Evolutionary conservation across 2,113 vertebrate genomes (phyloP), one percentile per base, ranked within the genome.

Genomic region (Noctilio leporinus): DNA sequence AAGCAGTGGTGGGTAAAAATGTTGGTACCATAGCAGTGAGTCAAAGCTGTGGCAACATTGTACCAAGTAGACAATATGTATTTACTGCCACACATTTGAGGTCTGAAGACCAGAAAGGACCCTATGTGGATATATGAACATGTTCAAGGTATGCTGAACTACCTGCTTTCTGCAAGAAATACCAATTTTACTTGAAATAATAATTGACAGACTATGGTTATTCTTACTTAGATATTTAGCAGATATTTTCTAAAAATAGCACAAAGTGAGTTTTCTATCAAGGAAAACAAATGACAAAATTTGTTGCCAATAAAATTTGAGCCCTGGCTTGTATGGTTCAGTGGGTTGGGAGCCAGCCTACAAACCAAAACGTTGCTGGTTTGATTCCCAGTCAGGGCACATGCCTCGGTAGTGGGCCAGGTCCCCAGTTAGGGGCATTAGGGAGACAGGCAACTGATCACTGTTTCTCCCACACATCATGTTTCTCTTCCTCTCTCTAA

Each of bases 231-330:
- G 4, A 33, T 57, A 73, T 53, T 91, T 45, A 83, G 51, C n/a
- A 97, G 69, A 35, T 20, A 81, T n/a, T 76, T 72, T 19, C 30
- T 72, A 38, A 94, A 95, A 88, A 70, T 26, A 81, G 35, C 92
- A 86, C 45, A 89, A 93, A 89, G 65, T n/a, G 22, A 93, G 40
- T 14, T 40, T 53, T 47, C 80, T 24, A 86, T 89, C n/a, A 93
- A 93, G 30, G 45, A 89, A 95, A 95, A 92, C 40, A 92, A 95
- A 94, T 55, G 45, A 78, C 26, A 49, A 80, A 64, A 92, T 57
- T 45, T 83, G 69, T 28, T 93, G 15, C n/a, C n/a, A n/a, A n/a
- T n/a, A n/a, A n/a, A n/a, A n/a, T n/a, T n/a, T n/a, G n/a, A n/a
- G n/a, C n/a, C n/a, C n/a, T n/a, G n/a, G n/a, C n/a, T n/a, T n/a